Base-by-base conservation (phyloP, 2,888 invertebrate genomes). In the Lycaena phlaeas region DNA sequence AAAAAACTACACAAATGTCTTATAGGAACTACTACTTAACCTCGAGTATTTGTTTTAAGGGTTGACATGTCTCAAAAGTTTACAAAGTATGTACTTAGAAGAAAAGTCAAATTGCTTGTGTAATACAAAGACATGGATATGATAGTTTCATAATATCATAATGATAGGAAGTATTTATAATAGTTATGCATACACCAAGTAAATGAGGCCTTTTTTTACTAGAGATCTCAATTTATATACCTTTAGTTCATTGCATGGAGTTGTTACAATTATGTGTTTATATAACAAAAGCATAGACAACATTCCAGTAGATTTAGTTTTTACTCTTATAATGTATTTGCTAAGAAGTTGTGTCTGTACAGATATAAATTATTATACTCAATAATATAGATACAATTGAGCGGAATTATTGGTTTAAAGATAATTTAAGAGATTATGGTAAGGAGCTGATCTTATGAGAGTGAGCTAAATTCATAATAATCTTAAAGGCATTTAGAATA, bases 401-500 rank as follows among this genome's bases (percentile, higher is more conserved):
- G 30, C 39, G 9, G 5, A 42, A 22, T 25, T 36, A 36, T 25
- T 39, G 37, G 43, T 45, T 42, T 40, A 45, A 50, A 57, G 49
- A 46, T 53, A 59, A 51, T 49, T 51, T 56, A 56, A 66, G 58
- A 50, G 1, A 57, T 50, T 40, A 17, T 52, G 3, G 37, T 66
- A 72, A 60, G 68, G 68, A 64, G 64, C 70, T 81, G 77, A 74
- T 82, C 82, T 82, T 84, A 84, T 84, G 84, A 84, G 75, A 70
- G 72, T 67, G 82, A 82, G 82, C 82, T 84, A 64, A 69, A 69
- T 65, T 57, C 52, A 52, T 56, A 55, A 18, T 59, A 54, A 56
- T 62, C 18, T 38, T 17, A 28, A 22, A 41, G 41, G 39, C 14
- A 36, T 4, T 27, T 14, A 43, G 36, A 36, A 22, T 38, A 17